A percentile compares a stretch with the other conserved stretches of the same genome.
Conservation (phyloP, 2,888 invertebrate species). For the Drosophila multiciliata region DNA sequence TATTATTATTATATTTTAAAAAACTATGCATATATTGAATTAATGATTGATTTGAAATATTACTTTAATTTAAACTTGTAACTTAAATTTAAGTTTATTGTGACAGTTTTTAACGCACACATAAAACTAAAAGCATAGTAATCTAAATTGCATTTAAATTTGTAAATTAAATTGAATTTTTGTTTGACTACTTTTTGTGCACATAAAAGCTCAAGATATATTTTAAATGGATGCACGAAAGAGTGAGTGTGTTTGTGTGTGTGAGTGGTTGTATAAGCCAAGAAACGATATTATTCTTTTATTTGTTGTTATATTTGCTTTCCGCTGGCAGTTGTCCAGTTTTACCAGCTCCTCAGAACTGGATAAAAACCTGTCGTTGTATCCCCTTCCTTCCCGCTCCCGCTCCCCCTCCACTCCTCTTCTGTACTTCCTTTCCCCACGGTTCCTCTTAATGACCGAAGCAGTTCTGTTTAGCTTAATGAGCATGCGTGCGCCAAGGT, state of each 20-base stretch:
- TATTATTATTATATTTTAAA: too few species aligned
- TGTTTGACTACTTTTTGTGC: not conserved
- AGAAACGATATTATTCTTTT: conserved; percentile 19
- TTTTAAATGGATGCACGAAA: not conserved
- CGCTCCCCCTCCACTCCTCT: not conserved
- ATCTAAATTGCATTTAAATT: not conserved
- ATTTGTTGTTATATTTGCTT: conserved; percentile 34
- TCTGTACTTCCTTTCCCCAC: not conserved
- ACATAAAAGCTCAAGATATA: not conserved
- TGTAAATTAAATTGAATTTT: not conserved
- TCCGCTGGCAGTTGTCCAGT: conserved; percentile 48
- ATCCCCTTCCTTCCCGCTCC: not conserved
- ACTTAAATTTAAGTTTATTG: not conserved
- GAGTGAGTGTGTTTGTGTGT: not conserved
- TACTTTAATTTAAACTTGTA: not conserved
- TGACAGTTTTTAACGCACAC: not conserved
- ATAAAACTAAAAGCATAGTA: not conserved
- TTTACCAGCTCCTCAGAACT: conserved; percentile 63
- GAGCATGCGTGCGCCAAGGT: conserved; percentile 48
- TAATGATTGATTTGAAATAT: not conserved
- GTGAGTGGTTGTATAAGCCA: not conserved
- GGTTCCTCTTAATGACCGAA: conserved; percentile 8
- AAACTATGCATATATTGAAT: not conserved
- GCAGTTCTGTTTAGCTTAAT: conserved; percentile 53
- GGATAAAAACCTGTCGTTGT: conserved; percentile 70